Percentiles rank a stretch among this genome's conserved stretches.
Evolutionary conservation across 2,113 vertebrate genomes (phyloP).

Genomic region (Syrmaticus mikado): DNA sequence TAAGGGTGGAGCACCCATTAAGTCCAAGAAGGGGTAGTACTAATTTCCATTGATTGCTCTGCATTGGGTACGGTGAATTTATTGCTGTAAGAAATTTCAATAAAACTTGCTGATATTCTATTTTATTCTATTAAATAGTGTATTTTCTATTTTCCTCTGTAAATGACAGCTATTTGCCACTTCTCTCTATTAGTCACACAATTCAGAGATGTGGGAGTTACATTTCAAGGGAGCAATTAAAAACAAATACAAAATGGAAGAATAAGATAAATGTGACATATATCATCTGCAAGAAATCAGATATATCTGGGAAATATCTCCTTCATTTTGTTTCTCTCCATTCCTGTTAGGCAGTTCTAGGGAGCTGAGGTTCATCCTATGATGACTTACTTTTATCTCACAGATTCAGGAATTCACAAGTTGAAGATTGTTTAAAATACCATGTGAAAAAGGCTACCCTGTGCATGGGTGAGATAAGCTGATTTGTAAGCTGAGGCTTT

Average conservation of each 20-base stretch:
- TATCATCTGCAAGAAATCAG: neutral
- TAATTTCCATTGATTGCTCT: neutral
- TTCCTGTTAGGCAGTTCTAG: neutral
- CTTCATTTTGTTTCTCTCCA: neutral
- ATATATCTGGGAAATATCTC: neutral
- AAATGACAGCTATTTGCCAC: neutral
- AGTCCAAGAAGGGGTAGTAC: neutral
- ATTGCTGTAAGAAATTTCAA: neutral
- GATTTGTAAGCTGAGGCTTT: conserved; percentile 24
- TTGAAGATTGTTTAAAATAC: neutral
- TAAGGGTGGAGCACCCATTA: neutral
- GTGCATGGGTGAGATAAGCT: conserved; percentile 53
- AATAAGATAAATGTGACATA: neutral
- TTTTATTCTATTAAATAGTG: neutral
- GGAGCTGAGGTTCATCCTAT: neutral
- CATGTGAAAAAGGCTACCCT: neutral
- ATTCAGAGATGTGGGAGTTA: neutral
- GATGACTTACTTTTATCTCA: conserved; percentile 23
- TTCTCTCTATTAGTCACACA: neutral
- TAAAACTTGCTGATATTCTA: neutral
- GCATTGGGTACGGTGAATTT: neutral
- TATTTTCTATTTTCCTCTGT: neutral
- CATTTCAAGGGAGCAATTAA: neutral
- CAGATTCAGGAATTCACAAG: conserved; percentile 29
- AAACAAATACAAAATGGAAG: neutral